phyloP scores from a whole-genome alignment of 1,140 invertebrate genomes.

The Micrasema longulum region DNA sequence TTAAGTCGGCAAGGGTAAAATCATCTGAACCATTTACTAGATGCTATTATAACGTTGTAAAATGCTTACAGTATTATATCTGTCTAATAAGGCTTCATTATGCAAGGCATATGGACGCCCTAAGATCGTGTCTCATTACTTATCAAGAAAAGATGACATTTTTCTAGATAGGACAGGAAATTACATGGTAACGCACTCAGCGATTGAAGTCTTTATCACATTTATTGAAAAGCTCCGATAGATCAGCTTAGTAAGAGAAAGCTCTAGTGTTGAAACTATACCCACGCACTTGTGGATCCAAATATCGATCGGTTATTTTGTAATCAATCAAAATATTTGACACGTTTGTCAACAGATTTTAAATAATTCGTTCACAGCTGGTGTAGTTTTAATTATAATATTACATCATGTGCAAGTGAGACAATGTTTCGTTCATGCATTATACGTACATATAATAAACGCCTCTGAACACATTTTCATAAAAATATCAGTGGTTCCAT shows the following conservation, averaged over 20 bases:
- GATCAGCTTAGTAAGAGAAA: conserved; percentile 17
- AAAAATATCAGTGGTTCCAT: too few species aligned
- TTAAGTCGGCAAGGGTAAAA: too few species aligned
- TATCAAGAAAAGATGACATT: conserved; percentile 10
- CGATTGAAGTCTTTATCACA: conserved; percentile 4
- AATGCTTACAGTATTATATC: too few species aligned
- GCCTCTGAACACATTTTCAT: too few species aligned
- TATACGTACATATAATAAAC: too few species aligned
- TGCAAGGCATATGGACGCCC: too few species aligned
- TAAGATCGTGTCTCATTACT: not conserved
- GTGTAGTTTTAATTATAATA: conserved; percentile 5
- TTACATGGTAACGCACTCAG: conserved; percentile 12
- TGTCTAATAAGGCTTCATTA: too few species aligned
- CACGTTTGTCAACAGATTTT: conserved; percentile 24
- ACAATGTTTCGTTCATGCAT: too few species aligned
- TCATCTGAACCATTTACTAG: too few species aligned
- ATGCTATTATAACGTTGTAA: too few species aligned
- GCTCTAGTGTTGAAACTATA: conserved; percentile 7
- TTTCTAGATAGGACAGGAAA: not conserved
- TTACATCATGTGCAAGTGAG: not conserved
- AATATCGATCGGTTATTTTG: conserved; percentile 6
- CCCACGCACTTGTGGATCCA: conserved; percentile 10
- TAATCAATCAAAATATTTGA: conserved; percentile 9
- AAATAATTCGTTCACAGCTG: not conserved
- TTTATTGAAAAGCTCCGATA: conserved; percentile 19